Evolutionary conservation across 2,888 invertebrate species (phyloP).

Genomic region (Prosopocoilus inquinatus): DNA sequence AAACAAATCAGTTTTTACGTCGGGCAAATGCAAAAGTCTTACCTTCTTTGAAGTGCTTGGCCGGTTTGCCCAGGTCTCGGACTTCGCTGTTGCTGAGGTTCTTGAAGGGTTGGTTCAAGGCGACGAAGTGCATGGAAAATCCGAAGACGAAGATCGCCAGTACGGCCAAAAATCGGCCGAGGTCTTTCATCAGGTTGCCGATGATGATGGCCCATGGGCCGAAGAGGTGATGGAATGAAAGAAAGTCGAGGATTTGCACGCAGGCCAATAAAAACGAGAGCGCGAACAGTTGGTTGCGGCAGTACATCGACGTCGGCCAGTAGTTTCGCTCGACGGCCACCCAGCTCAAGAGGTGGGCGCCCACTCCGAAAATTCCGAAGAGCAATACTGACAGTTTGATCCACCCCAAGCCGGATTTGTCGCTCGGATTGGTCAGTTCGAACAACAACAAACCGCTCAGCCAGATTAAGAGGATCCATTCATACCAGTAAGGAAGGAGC

Average conservation of each 20-base stretch:
- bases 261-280: slow-evolving; percentile 93
- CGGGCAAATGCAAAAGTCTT: slow-evolving; percentile 36
- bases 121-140: slow-evolving; percentile 95
- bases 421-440: slow-evolving; percentile 96
- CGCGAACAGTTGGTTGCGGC: slow-evolving; percentile 96
- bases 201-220: slow-evolving; percentile 99
- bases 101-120: slow-evolving; percentile 91
- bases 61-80: slow-evolving; percentile 54
- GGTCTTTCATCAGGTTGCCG: slow-evolving; percentile 88
- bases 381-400: slow-evolving; percentile 84
- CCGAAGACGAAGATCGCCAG: slow-evolving; percentile 97
- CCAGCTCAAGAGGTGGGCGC: slow-evolving; percentile 81
- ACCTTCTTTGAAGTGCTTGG: slow-evolving; percentile 71
- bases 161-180: slow-evolving; percentile 96
- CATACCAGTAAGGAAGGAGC: slow-evolving; percentile 91
- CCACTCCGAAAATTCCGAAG: slow-evolving; percentile 87
- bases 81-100: slow-evolving; percentile 65
- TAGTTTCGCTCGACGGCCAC: slow-evolving; percentile 66
- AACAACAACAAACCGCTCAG: slow-evolving; percentile 91
- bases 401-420: slow-evolving; percentile 95
- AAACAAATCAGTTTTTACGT: slow-evolving; percentile 4
- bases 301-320: slow-evolving; percentile 87
- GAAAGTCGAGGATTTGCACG: slow-evolving; percentile 95
- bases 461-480: slow-evolving; percentile 94
- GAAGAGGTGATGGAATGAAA: slow-evolving; percentile 98